Evolutionary conservation across 2,888 invertebrate species (phyloP).

Genomic region (Drosophila kanekoi): DNA sequence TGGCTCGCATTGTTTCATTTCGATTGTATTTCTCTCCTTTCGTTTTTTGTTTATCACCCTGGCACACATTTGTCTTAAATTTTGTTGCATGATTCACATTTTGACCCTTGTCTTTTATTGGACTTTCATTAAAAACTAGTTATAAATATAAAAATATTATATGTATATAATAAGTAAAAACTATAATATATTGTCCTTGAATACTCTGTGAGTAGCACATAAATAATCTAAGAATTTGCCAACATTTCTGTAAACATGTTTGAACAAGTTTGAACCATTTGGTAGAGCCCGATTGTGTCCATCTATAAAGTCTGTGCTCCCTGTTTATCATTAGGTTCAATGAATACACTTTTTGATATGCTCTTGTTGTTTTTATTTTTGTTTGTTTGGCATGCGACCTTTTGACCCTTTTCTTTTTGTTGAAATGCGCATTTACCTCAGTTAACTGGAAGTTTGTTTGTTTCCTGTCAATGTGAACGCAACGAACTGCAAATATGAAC

Average conservation of each 20-base stretch:
- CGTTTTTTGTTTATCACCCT: constrained; percentile 49
- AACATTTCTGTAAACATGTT: background rate
- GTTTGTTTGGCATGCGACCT: constrained; percentile 54
- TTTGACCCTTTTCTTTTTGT: constrained; percentile 57
- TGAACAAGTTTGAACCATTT: constrained; percentile 2
- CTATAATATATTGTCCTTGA: too few species aligned
- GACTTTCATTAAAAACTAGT: constrained; percentile 50
- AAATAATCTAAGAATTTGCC: too few species aligned
- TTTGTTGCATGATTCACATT: constrained; percentile 36
- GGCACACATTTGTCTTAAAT: constrained; percentile 47
- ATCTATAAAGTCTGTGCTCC: too few species aligned
- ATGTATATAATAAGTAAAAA: too few species aligned
- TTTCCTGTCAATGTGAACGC: constrained; percentile 59
- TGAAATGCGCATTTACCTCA: constrained; percentile 38
- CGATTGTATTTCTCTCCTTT: constrained; percentile 34
- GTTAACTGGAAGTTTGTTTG: constrained; percentile 59
- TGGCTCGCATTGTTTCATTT: constrained; percentile 52
- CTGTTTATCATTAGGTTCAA: constrained; percentile 31
- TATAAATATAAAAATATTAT: too few species aligned
- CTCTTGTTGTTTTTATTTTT: constrained; percentile 17
- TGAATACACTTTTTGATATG: constrained; percentile 32
- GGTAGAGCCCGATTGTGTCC: background rate
- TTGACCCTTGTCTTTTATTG: constrained; percentile 42
- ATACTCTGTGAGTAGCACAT: too few species aligned
- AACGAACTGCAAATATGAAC: constrained; percentile 63